These are phyloP conservation scores for Semicossyphus pulcher DNA, from an alignment of 2,113 vertebrate species.

Conservation along the genomic window DNA sequence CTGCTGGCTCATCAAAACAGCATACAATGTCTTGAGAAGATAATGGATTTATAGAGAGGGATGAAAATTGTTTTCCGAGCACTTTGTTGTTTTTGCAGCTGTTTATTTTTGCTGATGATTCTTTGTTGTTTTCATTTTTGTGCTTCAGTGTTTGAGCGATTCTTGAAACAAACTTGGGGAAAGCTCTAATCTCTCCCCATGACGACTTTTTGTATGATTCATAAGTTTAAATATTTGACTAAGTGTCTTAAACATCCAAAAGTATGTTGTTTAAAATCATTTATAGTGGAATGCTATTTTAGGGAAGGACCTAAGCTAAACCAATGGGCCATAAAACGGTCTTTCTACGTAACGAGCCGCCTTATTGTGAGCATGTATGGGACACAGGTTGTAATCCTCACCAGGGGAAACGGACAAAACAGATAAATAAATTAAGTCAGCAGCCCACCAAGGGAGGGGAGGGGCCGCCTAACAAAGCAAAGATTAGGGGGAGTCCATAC, in stretches of 20 bases:
- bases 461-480: constrained; percentile 67
- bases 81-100: constrained; percentile 18
- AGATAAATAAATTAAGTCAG: constrained; percentile 50
- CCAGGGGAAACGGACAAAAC: constrained; percentile 22
- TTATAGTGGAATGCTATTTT: background rate
- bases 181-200: background rate
- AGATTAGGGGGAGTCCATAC: constrained; percentile 72
- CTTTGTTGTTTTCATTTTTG: background rate
- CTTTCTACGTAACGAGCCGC: background rate
- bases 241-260: background rate
- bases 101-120: constrained; percentile 12
- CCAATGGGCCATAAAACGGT: background rate
- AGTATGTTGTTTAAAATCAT: background rate
- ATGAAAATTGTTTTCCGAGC: constrained; percentile 32
- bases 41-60: constrained; percentile 6
- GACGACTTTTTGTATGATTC: background rate
- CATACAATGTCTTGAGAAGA: constrained; percentile 22
- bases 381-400: constrained; percentile 39
- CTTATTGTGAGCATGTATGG: constrained; percentile 14
- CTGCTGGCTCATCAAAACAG: constrained; percentile 32
- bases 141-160: background rate
- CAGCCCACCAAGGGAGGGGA: constrained; percentile 46
- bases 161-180: background rate
- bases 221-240: background rate
- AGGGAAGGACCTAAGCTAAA: background rate